Evolutionary conservation across 1,140 invertebrate species (phyloP).

Genomic region (Drosophila triauraria): DNA sequence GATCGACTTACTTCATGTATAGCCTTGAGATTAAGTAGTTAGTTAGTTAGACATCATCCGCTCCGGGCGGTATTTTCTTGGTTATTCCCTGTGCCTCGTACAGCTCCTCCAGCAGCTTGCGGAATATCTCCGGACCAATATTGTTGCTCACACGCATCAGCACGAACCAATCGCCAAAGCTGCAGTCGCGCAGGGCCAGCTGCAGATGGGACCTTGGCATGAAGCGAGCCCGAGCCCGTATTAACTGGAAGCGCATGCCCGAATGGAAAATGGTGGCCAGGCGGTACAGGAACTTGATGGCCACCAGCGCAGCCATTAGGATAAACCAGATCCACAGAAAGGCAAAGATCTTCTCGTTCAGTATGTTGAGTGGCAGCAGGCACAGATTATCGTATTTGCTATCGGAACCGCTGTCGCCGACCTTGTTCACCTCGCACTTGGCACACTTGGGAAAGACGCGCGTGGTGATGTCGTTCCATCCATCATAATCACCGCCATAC

Average conservation of each 20-base stretch:
- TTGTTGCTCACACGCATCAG: slow-evolving; percentile 89
- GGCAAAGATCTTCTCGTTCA: slow-evolving; percentile 93
- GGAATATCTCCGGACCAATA: slow-evolving; percentile 88
- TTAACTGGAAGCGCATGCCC: slow-evolving; percentile 82
- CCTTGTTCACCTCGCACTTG: slow-evolving; percentile 91
- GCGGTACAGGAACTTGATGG: slow-evolving; percentile 88
- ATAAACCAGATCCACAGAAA: slow-evolving; percentile 94
- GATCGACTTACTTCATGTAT: slow-evolving; percentile 18
- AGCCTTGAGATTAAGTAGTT: not conserved
- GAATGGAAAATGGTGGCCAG: slow-evolving; percentile 55
- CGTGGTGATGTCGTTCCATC: slow-evolving; percentile 86
- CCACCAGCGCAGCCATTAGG: slow-evolving; percentile 88
- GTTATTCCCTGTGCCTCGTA: slow-evolving; percentile 51
- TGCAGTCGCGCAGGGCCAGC: slow-evolving; percentile 50
- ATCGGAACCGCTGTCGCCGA: slow-evolving; percentile 87
- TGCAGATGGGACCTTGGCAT: slow-evolving; percentile 50
- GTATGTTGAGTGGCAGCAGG: slow-evolving; percentile 90
- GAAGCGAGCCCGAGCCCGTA: slow-evolving; percentile 86
- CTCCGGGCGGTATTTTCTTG: slow-evolving; percentile 11
- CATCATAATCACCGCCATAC: slow-evolving; percentile 74
- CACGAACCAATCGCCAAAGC: slow-evolving; percentile 90
- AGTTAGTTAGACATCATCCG: slow-evolving; percentile 30
- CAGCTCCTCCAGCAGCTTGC: slow-evolving; percentile 86
- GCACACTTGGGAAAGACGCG: slow-evolving; percentile 91
- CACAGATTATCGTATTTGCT: slow-evolving; percentile 89